Conservation (phyloP, 2,113 vertebrate species). For the Myrmophylax atrothorax region DNA sequence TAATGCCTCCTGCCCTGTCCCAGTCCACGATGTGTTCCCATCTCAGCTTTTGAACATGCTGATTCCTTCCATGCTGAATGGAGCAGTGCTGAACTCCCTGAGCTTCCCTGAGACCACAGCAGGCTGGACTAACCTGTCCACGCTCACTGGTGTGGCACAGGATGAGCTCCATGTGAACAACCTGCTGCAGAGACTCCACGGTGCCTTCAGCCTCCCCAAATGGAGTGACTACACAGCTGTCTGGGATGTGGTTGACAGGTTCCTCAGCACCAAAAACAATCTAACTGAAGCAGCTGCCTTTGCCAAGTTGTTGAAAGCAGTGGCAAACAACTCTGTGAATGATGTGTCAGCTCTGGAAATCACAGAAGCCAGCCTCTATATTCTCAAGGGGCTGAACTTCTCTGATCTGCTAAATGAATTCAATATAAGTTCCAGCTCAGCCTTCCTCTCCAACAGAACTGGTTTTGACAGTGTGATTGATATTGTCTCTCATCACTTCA, state of each 20-base stretch:
- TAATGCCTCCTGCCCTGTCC: neutral
- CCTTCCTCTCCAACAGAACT: neutral
- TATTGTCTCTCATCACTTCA: neutral
- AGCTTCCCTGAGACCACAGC: neutral
- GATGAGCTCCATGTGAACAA: neutral
- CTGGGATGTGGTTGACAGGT: neutral
- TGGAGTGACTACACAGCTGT: neutral
- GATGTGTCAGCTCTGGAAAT: neutral
- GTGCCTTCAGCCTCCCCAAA: neutral
- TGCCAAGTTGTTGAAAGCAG: neutral
- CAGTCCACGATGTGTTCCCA: neutral
- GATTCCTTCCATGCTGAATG: neutral
- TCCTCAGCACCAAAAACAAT: neutral
- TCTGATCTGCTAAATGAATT: conserved; percentile 8
- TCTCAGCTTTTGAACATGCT: neutral
- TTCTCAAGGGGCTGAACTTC: neutral
- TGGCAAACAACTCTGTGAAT: neutral
- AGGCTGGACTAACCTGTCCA: neutral
- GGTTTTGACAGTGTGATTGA: neutral
- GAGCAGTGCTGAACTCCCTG: neutral
- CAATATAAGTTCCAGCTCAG: neutral
- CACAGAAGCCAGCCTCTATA: neutral
- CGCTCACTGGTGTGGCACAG: neutral
- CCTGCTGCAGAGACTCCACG: neutral
- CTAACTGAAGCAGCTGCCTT: neutral